Conservation (phyloP, 1,140 invertebrate species). For the Calosoma granatense region DNA sequence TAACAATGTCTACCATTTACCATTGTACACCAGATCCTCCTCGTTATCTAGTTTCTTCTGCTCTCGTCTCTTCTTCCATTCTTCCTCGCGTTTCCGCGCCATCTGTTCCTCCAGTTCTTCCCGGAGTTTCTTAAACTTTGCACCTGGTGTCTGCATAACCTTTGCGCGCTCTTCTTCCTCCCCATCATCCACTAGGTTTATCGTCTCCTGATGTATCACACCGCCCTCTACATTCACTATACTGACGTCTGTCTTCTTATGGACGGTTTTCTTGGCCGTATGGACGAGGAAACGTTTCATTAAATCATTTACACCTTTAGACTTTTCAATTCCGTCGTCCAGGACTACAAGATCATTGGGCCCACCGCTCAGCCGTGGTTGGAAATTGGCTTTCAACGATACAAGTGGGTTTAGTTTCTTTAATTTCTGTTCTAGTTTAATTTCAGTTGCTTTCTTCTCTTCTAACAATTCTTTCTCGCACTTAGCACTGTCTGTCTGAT, state of each 20-base stretch:
- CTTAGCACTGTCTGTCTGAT: no score
- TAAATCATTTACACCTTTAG: slow-evolving; percentile 44
- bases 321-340: slow-evolving; percentile 31
- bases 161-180: slow-evolving; percentile 22
- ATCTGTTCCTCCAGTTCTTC: slow-evolving; percentile 54
- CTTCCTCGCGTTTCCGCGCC: slow-evolving; percentile 43
- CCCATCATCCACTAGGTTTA: slow-evolving; percentile 27
- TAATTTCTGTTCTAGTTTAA: neutral
- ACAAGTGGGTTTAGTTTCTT: neutral
- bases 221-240: slow-evolving; percentile 18
- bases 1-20: neutral
- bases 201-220: slow-evolving; percentile 13
- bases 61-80: slow-evolving; percentile 49
- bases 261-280: slow-evolving; percentile 36
- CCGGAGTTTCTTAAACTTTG: slow-evolving; percentile 46
- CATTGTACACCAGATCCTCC: slow-evolving; percentile 23
- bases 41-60: slow-evolving; percentile 38
- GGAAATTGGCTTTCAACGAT: slow-evolving; percentile 22
- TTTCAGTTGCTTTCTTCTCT: no score
- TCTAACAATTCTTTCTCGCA: no score
- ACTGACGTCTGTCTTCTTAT: slow-evolving; percentile 34
- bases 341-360: slow-evolving; percentile 51
- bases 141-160: slow-evolving; percentile 46
- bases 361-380: slow-evolving; percentile 43
- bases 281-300: slow-evolving; percentile 53